Percentiles rank a stretch among this genome's conserved stretches.
Evolutionary conservation across 2,797 vertebrate species (phyloP).

Genomic region (Pteropus rufus): DNA sequence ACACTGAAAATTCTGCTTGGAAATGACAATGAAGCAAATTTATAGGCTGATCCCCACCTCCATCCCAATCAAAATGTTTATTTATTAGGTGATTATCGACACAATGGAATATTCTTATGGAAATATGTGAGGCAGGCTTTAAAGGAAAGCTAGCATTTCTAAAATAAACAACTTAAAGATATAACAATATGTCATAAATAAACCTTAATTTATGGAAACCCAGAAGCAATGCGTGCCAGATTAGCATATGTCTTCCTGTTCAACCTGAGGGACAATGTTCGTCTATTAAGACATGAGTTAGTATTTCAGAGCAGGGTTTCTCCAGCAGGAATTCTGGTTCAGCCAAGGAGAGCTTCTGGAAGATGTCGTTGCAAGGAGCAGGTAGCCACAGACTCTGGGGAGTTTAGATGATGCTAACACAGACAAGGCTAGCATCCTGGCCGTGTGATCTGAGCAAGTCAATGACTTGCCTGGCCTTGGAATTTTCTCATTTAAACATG

Average conservation of each 20-base stretch:
- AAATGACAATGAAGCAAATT: background rate
- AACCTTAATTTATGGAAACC: background rate
- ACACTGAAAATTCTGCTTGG: background rate
- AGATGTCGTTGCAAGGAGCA: background rate
- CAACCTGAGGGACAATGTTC: background rate
- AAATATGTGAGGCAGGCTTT: background rate
- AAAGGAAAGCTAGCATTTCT: background rate
- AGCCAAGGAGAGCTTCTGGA: no score
- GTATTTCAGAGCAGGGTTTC: background rate
- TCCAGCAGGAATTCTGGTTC: background rate
- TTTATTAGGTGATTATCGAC: background rate
- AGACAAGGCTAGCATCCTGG: background rate
- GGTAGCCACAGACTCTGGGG: background rate
- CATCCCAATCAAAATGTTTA: background rate
- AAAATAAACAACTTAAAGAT: background rate
- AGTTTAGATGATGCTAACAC: accelerated
- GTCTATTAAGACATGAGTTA: background rate
- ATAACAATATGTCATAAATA: background rate
- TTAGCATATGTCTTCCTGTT: background rate
- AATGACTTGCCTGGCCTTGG: background rate
- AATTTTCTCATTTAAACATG: background rate
- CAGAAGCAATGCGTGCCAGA: background rate
- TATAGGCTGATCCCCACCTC: background rate
- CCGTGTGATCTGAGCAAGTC: background rate
- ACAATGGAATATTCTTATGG: background rate